Conservation (phyloP, 2,113 vertebrate species). For the Phaetusa simplex region DNA sequence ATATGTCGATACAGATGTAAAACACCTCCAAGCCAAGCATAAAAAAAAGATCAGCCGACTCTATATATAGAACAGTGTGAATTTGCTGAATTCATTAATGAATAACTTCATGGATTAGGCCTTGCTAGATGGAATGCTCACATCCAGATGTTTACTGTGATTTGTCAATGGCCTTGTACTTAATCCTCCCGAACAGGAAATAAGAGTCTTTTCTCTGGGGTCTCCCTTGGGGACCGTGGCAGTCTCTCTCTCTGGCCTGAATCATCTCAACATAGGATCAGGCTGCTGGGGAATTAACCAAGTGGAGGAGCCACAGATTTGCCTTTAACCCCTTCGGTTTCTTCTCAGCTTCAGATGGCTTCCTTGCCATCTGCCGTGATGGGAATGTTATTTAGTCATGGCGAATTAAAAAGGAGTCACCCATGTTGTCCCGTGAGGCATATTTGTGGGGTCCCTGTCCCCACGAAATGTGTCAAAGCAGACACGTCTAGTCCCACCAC, state of each 20-base stretch:
- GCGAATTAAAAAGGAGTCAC: background rate
- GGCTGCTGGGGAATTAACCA: slow-evolving; percentile 51
- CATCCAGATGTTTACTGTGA: slow-evolving; percentile 74
- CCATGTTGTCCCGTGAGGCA: fast-evolving
- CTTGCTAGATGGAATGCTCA: background rate
- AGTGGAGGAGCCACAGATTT: background rate
- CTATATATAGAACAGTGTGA: slow-evolving; percentile 42
- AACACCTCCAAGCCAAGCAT: background rate
- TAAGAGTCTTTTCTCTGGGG: background rate
- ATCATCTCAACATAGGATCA: slow-evolving; percentile 10
- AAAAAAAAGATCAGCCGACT: background rate
- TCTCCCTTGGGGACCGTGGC: slow-evolving; percentile 29
- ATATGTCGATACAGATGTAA: background rate
- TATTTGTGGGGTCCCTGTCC: background rate
- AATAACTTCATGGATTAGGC: slow-evolving; percentile 69
- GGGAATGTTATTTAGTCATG: background rate
- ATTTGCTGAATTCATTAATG: slow-evolving; percentile 65
- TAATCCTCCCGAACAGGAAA: slow-evolving; percentile 72
- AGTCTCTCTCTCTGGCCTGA: slow-evolving; percentile 19
- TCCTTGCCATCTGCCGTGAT: background rate
- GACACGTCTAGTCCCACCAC: background rate
- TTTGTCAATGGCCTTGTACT: slow-evolving; percentile 71
- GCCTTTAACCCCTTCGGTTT: slow-evolving; percentile 23
- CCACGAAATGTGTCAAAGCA: background rate
- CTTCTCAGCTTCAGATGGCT: background rate